Evolutionary conservation across 2,888 invertebrate genomes (phyloP).

Genomic region (Chesias legatella): DNA sequence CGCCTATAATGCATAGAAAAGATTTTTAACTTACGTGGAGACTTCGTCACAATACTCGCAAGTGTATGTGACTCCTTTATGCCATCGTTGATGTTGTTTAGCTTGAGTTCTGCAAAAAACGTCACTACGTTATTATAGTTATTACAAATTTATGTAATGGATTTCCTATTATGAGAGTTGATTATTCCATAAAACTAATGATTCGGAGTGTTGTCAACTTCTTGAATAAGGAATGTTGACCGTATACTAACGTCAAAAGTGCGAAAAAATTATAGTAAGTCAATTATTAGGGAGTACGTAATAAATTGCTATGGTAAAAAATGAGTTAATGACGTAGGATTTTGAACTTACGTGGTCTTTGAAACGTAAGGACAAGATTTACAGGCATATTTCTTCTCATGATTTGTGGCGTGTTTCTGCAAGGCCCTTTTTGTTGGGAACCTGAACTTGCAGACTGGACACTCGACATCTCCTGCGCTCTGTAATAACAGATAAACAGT

Average conservation of each 20-base stretch:
- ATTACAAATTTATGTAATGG: too few relatives aligned
- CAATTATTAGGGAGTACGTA: too few relatives aligned
- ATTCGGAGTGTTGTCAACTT: too few relatives aligned
- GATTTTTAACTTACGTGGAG: constrained; percentile 69
- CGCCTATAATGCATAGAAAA: too few relatives aligned
- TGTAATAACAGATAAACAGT: constrained; percentile 26
- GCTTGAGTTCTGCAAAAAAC: constrained; percentile 60
- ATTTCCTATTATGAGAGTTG: too few relatives aligned
- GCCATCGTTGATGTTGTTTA: constrained; percentile 69
- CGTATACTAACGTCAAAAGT: too few relatives aligned
- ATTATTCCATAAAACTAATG: too few relatives aligned
- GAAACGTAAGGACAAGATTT: constrained; percentile 64
- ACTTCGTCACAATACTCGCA: constrained; percentile 69
- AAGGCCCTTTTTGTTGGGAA: constrained; percentile 59
- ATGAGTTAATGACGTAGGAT: too few relatives aligned
- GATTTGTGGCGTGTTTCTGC: constrained; percentile 61
- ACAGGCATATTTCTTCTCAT: constrained; percentile 68
- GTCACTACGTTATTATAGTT: too few relatives aligned
- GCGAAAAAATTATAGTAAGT: too few relatives aligned
- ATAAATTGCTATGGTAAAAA: too few relatives aligned
- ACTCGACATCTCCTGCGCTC: constrained; percentile 60
- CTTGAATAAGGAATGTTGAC: too few relatives aligned
- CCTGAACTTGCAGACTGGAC: constrained; percentile 61
- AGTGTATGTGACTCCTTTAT: constrained; percentile 68
- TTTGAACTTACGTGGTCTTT: constrained; percentile 58